Percentiles rank a stretch among this genome's conserved stretches.
These are phyloP conservation scores for Nymphalis polychloros DNA, from an alignment of 2,888 invertebrate species.

Conservation along the genomic window DNA sequence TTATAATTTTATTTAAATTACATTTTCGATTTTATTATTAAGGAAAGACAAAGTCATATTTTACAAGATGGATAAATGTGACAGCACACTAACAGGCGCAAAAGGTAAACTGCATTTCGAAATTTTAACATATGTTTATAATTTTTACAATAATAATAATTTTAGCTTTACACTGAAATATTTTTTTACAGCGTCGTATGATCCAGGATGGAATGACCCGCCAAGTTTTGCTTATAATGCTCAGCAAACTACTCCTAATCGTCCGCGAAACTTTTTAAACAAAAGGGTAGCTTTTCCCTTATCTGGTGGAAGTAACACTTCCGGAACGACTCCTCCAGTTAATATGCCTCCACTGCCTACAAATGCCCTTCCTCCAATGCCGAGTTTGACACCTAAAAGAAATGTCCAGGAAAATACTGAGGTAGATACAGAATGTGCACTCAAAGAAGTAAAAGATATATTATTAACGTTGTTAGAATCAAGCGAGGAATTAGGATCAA, in stretches of 20 bases:
- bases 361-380: slow-evolving; percentile 34
- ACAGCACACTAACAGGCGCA: slow-evolving; percentile 41
- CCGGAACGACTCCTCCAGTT: slow-evolving; percentile 43
- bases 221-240: slow-evolving; percentile 75
- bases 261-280: slow-evolving; percentile 74
- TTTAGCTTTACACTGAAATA: neutral
- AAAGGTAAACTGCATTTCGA: slow-evolving; percentile 48
- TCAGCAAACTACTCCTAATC: slow-evolving; percentile 63
- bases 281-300: slow-evolving; percentile 80
- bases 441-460: slow-evolving; percentile 63
- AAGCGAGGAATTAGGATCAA: slow-evolving; percentile 66
- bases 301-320: slow-evolving; percentile 50
- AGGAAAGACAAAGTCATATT: neutral
- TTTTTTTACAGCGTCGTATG: slow-evolving; percentile 61
- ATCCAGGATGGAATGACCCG: slow-evolving; percentile 83
- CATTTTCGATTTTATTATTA: neutral
- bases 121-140: slow-evolving; percentile 1
- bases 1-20: neutral
- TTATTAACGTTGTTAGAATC: slow-evolving; percentile 59
- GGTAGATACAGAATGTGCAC: slow-evolving; percentile 57
- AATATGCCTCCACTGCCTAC: slow-evolving; percentile 61
- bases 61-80: slow-evolving; percentile 49
- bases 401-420: slow-evolving; percentile 37
- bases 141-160: neutral
- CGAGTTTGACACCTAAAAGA: slow-evolving; percentile 24